These are phyloP conservation scores for Hippocampus kuda DNA, from an alignment of 2,797 vertebrate species.

Conservation along the genomic window DNA sequence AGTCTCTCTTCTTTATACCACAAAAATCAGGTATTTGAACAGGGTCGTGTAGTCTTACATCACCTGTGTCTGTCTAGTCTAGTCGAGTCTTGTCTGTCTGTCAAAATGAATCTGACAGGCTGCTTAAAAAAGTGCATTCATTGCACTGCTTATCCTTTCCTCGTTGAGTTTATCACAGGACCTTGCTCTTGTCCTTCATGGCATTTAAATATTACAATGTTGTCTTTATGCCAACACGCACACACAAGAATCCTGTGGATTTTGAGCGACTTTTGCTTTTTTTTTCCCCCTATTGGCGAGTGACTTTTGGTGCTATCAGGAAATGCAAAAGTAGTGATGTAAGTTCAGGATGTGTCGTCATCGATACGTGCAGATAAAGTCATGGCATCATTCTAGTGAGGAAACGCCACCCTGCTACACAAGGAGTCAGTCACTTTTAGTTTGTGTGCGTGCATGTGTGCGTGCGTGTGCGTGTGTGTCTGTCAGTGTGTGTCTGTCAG, in stretches of 20 bases:
- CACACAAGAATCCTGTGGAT: background rate
- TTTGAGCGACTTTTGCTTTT: background rate
- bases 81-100: background rate
- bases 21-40: too few relatives aligned
- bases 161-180: slow-evolving; percentile 17
- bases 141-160: background rate
- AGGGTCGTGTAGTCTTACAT: too few relatives aligned
- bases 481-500: background rate
- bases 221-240: background rate
- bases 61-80: too few relatives aligned
- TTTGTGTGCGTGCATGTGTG: background rate
- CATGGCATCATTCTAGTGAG: slow-evolving; percentile 24
- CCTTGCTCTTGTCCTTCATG: background rate
- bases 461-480: background rate
- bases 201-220: background rate
- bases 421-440: slow-evolving; percentile 22
- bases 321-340: slow-evolving; percentile 9
- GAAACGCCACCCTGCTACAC: slow-evolving; percentile 52
- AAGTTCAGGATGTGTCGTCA: slow-evolving; percentile 1
- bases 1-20: too few relatives aligned
- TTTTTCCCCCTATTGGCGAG: background rate
- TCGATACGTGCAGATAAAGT: background rate
- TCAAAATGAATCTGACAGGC: background rate
- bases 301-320: background rate
- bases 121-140: slow-evolving; percentile 6